Percentiles rank a stretch among this genome's conserved stretches.
Evolutionary conservation across 2,113 vertebrate species (phyloP).

Genomic region (Ifrita kowaldi): DNA sequence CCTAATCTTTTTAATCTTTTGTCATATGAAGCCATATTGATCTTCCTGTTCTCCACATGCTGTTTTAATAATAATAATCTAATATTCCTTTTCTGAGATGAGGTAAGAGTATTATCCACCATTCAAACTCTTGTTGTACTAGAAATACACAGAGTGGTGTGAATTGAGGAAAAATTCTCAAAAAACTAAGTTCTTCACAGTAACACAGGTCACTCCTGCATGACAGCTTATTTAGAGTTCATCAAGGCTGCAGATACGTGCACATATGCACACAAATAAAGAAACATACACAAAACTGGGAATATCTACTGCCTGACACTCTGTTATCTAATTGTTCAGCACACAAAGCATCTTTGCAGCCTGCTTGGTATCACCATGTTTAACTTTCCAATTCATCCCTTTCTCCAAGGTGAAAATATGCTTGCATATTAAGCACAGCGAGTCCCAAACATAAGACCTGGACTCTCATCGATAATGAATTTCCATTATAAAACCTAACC

Average conservation of each 20-base stretch:
- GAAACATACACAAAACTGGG: not conserved
- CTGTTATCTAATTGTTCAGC: not conserved
- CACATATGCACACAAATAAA: not conserved
- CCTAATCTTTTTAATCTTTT: not conserved
- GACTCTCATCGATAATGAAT: not conserved
- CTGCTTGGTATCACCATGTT: not conserved
- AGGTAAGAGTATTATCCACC: not conserved
- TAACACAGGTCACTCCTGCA: not conserved
- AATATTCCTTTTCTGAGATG: not conserved
- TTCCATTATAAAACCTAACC: not conserved
- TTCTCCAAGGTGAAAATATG: not conserved
- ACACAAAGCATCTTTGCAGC: not conserved
- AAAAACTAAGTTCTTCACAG: not conserved
- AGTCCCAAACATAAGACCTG: not conserved
- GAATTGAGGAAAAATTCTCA: not conserved
- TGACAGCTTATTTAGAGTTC: not conserved
- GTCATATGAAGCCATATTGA: not conserved
- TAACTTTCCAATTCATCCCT: not conserved
- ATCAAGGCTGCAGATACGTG: not conserved
- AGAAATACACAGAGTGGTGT: not conserved
- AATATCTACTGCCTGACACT: not conserved
- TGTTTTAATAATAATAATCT: not conserved
- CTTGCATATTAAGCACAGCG: not conserved
- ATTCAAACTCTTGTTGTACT: not conserved
- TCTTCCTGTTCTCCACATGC: not conserved